Base-by-base conservation (phyloP, 2,113 vertebrate genomes). In the Myrmophylax atrothorax region DNA sequence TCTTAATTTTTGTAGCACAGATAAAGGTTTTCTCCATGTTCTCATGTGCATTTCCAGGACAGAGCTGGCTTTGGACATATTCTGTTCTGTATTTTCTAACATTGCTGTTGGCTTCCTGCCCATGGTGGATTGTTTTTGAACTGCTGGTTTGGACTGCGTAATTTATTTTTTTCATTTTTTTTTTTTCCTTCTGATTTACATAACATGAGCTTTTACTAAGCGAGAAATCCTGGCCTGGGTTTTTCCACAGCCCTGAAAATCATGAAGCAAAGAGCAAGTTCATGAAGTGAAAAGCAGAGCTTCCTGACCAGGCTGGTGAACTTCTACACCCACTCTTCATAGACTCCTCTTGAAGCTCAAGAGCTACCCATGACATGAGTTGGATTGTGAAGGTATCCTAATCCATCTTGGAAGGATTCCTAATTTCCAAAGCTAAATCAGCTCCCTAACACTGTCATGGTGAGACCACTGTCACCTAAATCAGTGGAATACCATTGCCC, bases 361-460 rank as follows among this genome's bases (percentile, higher is more conserved):
- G 35, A 58, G 12, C 55, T 70, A 75, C 26, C 16, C 14, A 64
- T 47, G 44, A 42, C 10, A 37, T 17, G 10, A 68, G 9, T 24
- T 87, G 33, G 18, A 82, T 74, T 19, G 37, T 74, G 58, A 87
- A 74, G 53, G 46, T 78, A 42, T 73, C 29, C 14, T 87, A 80
- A 94, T 46, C 5, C 18, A 88, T 10, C 12, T 49, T 66, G 50
- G 74, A 95, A 87, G 40, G 46, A 83, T 63, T 80, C 24, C 29
- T 75, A n/a, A 69, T 92, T 95, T 96, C n/a, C 38, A 69, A 93
- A 72, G n/a, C 14, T 59, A 56, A 92, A 94, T 76, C 66, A 96
- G 38, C 44, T 95, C 76, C 46, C 33, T 91, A 26, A 1, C 12
- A 37, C 40, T 80, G 18, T 90, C 50, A n/a, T 5, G 7, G 64